Percentiles rank a stretch among this genome's conserved stretches.
Evolutionary conservation across 2,113 vertebrate species (phyloP).

Genomic region (Peromyscus maniculatus): DNA sequence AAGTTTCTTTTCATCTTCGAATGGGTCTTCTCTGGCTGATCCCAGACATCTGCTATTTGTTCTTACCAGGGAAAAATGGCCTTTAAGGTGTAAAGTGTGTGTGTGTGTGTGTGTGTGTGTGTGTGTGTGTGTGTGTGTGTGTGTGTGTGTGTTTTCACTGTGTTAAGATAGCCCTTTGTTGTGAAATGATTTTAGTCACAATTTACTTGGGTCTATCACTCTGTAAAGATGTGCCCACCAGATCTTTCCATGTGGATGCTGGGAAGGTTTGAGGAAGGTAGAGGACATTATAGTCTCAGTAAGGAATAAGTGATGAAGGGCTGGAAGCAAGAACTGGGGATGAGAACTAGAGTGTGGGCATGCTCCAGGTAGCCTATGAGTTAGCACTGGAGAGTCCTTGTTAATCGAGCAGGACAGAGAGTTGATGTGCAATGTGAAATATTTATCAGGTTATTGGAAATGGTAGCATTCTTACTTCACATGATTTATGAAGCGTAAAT

Average conservation of each 20-base stretch:
- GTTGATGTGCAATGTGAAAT: background rate
- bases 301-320: background rate
- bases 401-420: background rate
- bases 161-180: background rate
- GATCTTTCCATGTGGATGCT: background rate
- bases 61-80: background rate
- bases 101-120: background rate
- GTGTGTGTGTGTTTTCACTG: background rate
- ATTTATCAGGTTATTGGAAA: slow-evolving; percentile 38
- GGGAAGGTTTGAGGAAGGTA: background rate
- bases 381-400: background rate
- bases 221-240: background rate
- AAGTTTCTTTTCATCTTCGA: background rate
- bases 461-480: background rate
- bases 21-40: background rate
- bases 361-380: background rate
- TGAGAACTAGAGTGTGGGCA: background rate
- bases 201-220: slow-evolving; percentile 25
- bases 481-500: slow-evolving; percentile 40
- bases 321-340: background rate
- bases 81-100: background rate
- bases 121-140: background rate
- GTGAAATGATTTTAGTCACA: slow-evolving; percentile 54
- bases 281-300: background rate
- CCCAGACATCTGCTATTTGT: background rate